phyloP scores from a whole-genome alignment of 1,140 invertebrate species.

The Drosophila bipectinata region DNA sequence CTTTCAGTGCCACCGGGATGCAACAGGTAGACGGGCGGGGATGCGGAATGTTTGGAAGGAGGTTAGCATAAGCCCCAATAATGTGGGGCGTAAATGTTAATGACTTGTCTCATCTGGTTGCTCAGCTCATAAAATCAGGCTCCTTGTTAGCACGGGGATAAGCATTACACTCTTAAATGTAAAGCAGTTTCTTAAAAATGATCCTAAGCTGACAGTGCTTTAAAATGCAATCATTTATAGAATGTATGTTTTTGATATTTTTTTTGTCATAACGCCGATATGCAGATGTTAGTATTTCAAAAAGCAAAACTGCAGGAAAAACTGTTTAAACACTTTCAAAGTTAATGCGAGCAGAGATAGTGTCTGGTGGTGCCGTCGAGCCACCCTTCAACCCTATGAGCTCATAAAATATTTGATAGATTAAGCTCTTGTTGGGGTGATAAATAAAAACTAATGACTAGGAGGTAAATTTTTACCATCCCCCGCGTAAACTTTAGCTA shows the following conservation, averaged over 20 bases:
- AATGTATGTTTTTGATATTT: no score
- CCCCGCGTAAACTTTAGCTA: conserved; percentile 17
- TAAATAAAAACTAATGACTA: conserved; percentile 74
- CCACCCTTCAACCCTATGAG: neutral
- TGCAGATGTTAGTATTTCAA: neutral
- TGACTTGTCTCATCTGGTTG: conserved; percentile 46
- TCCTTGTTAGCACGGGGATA: neutral
- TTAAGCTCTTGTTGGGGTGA: conserved; percentile 49
- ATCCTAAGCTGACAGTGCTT: neutral
- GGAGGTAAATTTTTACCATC: conserved; percentile 1
- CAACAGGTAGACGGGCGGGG: conserved; percentile 51
- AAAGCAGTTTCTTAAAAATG: conserved; percentile 3
- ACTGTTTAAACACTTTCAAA: conserved; percentile 30
- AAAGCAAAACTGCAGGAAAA: neutral
- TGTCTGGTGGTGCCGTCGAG: conserved; percentile 34
- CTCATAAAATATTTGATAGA: conserved; percentile 70
- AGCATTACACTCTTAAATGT: conserved; percentile 12
- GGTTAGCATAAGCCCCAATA: conserved; percentile 41
- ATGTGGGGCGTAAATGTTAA: conserved; percentile 64
- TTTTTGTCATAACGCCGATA: neutral
- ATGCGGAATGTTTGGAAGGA: neutral
- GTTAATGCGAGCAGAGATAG: conserved; percentile 55
- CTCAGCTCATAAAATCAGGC: conserved; percentile 53
- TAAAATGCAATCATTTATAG: no score
- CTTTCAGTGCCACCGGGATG: conserved; percentile 34